phyloP scores from a whole-genome alignment of 2,888 invertebrate species.

The Stenodema calcarata region DNA sequence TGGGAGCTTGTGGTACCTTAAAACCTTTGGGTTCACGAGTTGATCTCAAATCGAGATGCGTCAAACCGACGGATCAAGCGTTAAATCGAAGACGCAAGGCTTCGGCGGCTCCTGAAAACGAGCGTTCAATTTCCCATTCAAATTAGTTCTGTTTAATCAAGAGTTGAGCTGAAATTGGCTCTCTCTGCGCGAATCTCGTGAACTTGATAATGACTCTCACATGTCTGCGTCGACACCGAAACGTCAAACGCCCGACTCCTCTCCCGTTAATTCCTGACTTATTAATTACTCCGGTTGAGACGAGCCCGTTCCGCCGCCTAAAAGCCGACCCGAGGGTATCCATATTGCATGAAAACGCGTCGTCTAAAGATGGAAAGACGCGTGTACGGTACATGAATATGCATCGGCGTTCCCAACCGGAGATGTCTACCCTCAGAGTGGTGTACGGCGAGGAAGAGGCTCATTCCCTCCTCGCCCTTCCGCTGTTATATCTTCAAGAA shows the following conservation, averaged over 20 bases:
- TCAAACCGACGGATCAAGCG: no score
- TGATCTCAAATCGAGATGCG: no score
- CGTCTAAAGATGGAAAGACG: neutral
- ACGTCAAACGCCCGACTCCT: neutral
- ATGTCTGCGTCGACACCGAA: neutral
- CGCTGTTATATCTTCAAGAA: neutral
- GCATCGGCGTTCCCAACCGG: neutral
- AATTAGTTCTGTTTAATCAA: neutral
- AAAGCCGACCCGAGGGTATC: neutral
- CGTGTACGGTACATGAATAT: slow-evolving; percentile 10
- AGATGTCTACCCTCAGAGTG: neutral
- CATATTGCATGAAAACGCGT: slow-evolving; percentile 18
- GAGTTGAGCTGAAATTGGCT: neutral
- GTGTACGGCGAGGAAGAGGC: neutral
- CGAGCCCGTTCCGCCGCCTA: neutral
- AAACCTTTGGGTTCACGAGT: no score
- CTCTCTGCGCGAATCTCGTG: neutral
- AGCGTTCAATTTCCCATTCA: no score
- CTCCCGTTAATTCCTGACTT: neutral
- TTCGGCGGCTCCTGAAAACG: no score
- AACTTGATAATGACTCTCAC: neutral
- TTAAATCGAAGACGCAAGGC: no score
- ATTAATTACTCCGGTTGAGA: neutral
- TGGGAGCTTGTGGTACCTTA: no score
- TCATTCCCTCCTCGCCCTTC: neutral